Evolutionary conservation across 2,888 invertebrate species (phyloP), one percentile per base, ranked within the genome.

Genomic region (Syritta pipiens): DNA sequence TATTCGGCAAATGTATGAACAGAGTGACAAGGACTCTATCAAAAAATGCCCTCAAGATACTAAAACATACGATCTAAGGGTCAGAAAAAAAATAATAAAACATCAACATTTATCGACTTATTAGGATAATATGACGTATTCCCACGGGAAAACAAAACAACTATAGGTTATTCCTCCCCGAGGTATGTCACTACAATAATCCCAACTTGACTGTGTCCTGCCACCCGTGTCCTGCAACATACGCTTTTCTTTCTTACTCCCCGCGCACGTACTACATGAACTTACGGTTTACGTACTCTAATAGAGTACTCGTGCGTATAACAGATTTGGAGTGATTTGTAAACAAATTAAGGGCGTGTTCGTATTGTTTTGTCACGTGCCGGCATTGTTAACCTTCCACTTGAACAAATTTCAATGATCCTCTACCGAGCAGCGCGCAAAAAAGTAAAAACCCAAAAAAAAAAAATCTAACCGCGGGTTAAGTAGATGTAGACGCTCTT

Each of bases 321-420:
- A 84, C 85, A 84, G 86, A 86, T 86, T 85, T 88, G 86, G 88
- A 88, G 88, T 88, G 88, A 88, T 88, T 88, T 88, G 88, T 86
- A 88, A 88, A 88, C 88, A 88, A 88, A 88, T 88, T 87, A 87
- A 86, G 86, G 86, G 86, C 86, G 85, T 86, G 86, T 86, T 26
- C 55, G 62, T 67, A 81, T 83, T 81, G 81, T 76, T 69, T 37
- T 60, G 81, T 81, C 83, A 88, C 88, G 88, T 88, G 88, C 85
- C 87, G 84, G 83, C 83, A 85, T 87, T 85, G 84, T 86, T 86
- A 86, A 85, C 84, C 84, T 85, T 86, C 83, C 85, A 84, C 85
- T 83, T 81, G 83, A 83, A 81, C 83, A 83, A 81, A 74, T 81
- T 81, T 82, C 74, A 84, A 83, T 83, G 82, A 74, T 74, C 62